Percentiles rank a stretch among this genome's conserved stretches.
Conservation (phyloP, 1,140 invertebrate species). For the Uloborus diversus region DNA sequence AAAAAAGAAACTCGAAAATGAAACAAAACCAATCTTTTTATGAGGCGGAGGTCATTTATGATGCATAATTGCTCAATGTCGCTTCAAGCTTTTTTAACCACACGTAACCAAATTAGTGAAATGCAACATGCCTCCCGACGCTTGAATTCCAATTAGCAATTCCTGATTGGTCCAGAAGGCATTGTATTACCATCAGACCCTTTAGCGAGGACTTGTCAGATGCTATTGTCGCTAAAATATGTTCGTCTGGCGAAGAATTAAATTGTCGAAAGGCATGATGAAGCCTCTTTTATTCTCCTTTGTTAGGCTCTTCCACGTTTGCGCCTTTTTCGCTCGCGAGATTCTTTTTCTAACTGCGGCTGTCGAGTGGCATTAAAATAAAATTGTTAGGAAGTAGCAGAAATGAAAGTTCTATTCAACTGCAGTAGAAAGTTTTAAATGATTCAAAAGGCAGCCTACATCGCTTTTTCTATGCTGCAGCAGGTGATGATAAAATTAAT, state of each 20-base stretch:
- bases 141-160: conserved; percentile 20
- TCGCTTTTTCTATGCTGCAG: too few relatives aligned
- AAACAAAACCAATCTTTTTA: neutral
- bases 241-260: conserved; percentile 14
- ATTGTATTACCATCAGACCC: neutral
- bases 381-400: conserved; percentile 21
- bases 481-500: too few relatives aligned
- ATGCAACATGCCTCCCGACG: neutral
- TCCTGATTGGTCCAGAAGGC: neutral
- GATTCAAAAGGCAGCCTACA: too few relatives aligned
- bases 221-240: neutral
- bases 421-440: neutral
- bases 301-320: neutral
- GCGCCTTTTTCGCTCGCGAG: neutral
- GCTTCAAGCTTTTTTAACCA: neutral
- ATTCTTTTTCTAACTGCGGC: too few relatives aligned
- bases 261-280: conserved; percentile 16
- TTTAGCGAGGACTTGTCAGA: neutral
- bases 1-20: neutral
- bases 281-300: neutral
- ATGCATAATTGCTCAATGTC: neutral
- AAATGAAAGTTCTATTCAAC: neutral
- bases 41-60: neutral
- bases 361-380: conserved; percentile 22
- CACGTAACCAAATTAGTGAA: conserved; percentile 17